Percentiles rank a stretch among this genome's conserved stretches.
Evolutionary conservation across 1,140 invertebrate genomes (phyloP).

Genomic region (Polyergus mexicanus): DNA sequence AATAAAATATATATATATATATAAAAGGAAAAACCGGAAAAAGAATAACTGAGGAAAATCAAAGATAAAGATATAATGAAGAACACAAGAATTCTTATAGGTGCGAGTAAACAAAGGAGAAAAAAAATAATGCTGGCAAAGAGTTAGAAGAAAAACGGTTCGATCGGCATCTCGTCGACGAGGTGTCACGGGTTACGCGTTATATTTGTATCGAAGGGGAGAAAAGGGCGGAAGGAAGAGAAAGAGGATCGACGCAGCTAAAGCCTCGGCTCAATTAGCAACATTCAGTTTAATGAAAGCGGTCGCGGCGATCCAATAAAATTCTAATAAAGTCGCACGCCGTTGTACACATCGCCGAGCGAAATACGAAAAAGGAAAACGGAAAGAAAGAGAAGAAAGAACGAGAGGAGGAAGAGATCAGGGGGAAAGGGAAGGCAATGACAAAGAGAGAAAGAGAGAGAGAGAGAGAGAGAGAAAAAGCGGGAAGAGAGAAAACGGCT

Average conservation of each 20-base stretch:
- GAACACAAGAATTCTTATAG: background rate
- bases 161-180: background rate
- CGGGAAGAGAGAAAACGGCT: conserved; percentile 1
- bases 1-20: too few relatives aligned
- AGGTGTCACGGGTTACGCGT: background rate
- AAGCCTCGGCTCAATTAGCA: conserved; percentile 77
- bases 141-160: conserved; percentile 5
- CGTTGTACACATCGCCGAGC: conserved; percentile 39
- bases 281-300: conserved; percentile 77
- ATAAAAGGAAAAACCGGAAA: background rate
- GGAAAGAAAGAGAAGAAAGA: background rate
- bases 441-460: background rate
- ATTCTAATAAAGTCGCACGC: conserved; percentile 76
- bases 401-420: background rate
- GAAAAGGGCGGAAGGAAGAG: background rate
- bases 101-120: background rate
- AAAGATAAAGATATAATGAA: background rate
- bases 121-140: background rate
- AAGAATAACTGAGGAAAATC: background rate
- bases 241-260: conserved; percentile 51
- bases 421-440: background rate
- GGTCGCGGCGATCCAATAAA: conserved; percentile 77
- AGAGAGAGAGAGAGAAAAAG: background rate
- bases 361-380: background rate
- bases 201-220: conserved; percentile 60